phyloP scores from a whole-genome alignment of 1,140 invertebrate genomes.

The Galleria mellonella region DNA sequence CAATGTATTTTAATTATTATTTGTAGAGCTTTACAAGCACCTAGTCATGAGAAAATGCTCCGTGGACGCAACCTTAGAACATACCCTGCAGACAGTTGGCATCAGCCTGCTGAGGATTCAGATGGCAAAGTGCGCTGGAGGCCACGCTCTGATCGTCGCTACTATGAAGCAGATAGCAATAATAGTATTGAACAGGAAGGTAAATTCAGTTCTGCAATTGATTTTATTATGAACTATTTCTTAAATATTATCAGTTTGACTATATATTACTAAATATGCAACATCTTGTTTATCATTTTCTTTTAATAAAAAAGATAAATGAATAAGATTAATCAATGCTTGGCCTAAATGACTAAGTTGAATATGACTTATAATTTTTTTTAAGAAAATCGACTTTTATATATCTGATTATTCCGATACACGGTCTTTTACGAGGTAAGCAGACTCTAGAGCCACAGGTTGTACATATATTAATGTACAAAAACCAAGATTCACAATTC shows the following conservation, averaged over 20 bases:
- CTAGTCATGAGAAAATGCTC: conserved; percentile 43
- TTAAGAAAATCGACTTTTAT: no score
- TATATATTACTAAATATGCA: background rate
- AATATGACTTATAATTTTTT: no score
- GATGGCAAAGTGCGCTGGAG: conserved; percentile 41
- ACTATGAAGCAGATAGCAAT: background rate
- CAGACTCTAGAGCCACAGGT: no score
- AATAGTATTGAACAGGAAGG: background rate
- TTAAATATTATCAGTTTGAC: background rate
- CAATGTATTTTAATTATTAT: conserved; percentile 1
- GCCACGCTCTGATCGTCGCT: conserved; percentile 9
- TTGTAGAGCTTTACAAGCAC: conserved; percentile 52
- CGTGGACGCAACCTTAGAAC: conserved; percentile 43
- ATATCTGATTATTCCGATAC: no score
- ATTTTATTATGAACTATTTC: background rate
- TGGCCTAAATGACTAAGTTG: no score
- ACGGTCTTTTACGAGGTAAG: no score
- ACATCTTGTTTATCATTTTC: no score
- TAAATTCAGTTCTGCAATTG: background rate
- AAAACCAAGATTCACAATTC: no score
- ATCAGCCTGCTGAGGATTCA: conserved; percentile 51
- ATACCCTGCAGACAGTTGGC: conserved; percentile 64
- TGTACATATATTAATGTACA: no score
- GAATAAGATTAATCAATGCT: no score
- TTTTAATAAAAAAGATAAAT: no score